Conservation (phyloP, 2,797 vertebrate species). For the Columba guinea region DNA sequence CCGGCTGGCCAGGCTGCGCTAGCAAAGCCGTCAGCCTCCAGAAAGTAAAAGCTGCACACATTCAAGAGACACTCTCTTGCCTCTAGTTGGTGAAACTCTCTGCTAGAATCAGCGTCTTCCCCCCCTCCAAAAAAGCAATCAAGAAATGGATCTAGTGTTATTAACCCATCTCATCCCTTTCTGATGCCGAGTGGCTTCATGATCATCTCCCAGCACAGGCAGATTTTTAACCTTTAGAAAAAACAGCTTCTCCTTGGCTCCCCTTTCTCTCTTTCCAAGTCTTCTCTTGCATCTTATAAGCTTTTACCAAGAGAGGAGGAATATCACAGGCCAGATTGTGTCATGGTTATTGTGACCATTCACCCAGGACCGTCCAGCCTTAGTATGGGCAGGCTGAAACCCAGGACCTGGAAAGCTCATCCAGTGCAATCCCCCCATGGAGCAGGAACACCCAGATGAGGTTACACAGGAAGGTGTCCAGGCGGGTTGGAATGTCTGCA, state of each 20-base stretch:
- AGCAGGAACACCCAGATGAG: too few relatives aligned
- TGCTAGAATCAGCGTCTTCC: not conserved
- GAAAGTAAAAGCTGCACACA: not conserved
- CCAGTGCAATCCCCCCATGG: too few relatives aligned
- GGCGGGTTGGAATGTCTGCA: too few relatives aligned
- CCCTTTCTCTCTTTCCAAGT: not conserved
- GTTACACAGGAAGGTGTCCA: too few relatives aligned
- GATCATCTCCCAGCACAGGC: not conserved
- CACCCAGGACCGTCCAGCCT: not conserved
- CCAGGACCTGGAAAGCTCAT: not conserved
- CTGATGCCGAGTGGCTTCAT: not conserved
- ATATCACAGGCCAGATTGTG: not conserved
- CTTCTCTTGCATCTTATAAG: not conserved
- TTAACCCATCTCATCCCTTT: not conserved
- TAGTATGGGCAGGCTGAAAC: not conserved
- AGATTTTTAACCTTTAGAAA: not conserved
- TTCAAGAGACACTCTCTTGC: not conserved
- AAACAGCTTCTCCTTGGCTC: not conserved
- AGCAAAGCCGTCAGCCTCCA: not conserved
- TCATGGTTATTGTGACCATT: not conserved
- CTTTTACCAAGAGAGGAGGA: not conserved
- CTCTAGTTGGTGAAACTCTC: not conserved
- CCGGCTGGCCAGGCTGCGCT: accelerated
- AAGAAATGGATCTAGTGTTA: not conserved
- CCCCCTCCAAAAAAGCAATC: not conserved